phyloP scores from a whole-genome alignment of 1,140 invertebrate genomes.

The Aleiodes sp. region DNA sequence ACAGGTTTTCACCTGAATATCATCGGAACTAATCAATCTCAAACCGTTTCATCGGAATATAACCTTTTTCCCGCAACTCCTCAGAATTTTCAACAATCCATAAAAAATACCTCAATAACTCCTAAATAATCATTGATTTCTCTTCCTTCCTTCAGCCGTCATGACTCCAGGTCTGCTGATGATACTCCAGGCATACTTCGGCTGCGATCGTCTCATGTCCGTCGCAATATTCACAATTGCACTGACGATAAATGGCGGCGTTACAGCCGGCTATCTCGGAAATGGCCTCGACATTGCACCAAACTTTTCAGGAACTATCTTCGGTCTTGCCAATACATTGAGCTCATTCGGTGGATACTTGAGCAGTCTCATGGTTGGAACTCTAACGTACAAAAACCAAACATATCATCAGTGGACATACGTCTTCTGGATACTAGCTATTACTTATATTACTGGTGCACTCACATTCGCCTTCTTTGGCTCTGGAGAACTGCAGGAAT shows the following conservation, averaged over 20 bases:
- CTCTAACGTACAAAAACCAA: slow-evolving; percentile 79
- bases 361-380: slow-evolving; percentile 85
- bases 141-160: slow-evolving; percentile 66
- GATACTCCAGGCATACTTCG: slow-evolving; percentile 75
- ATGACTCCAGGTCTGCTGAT: slow-evolving; percentile 73
- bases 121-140: not conserved
- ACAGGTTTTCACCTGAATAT: too few relatives aligned
- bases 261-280: slow-evolving; percentile 87
- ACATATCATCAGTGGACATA: slow-evolving; percentile 82
- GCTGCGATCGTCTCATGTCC: slow-evolving; percentile 74
- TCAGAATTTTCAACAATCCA: too few relatives aligned
- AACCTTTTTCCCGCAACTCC: too few relatives aligned
- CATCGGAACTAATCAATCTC: too few relatives aligned
- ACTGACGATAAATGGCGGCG: slow-evolving; percentile 84
- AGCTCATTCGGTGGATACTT: slow-evolving; percentile 89
- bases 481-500: slow-evolving; percentile 76
- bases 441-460: slow-evolving; percentile 76
- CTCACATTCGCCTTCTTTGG: slow-evolving; percentile 76
- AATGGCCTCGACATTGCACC: slow-evolving; percentile 91
- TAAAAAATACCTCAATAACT: too few relatives aligned
- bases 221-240: slow-evolving; percentile 80
- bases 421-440: slow-evolving; percentile 84
- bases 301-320: slow-evolving; percentile 89
- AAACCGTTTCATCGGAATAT: too few relatives aligned
- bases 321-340: slow-evolving; percentile 89